Evolutionary conservation across 2,888 invertebrate genomes (phyloP).

Genomic region (Epiblema foenella): DNA sequence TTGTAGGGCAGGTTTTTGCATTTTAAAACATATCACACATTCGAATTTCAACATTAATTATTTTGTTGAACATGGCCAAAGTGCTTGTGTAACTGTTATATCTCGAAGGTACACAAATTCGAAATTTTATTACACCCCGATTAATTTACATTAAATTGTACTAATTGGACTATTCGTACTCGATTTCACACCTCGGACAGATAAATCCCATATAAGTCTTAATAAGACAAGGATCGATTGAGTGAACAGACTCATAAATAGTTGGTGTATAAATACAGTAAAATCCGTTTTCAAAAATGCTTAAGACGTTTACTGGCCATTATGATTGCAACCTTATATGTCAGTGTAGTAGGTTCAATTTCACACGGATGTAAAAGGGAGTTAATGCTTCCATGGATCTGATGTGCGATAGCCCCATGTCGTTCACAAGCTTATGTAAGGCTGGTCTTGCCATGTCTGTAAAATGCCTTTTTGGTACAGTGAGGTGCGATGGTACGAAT

Average conservation of each 20-base stretch:
- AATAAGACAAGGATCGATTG: constrained; percentile 42
- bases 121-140: neutral
- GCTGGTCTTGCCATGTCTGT: constrained; percentile 27
- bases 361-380: neutral
- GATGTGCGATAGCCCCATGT: constrained; percentile 38
- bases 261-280: neutral
- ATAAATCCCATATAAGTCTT: constrained; percentile 33
- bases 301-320: neutral
- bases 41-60: neutral
- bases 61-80: neutral
- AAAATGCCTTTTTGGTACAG: constrained; percentile 23
- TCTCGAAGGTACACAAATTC: constrained; percentile 6
- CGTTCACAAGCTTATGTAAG: constrained; percentile 28
- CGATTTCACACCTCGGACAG: constrained; percentile 35
- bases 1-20: neutral
- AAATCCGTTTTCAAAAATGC: neutral
- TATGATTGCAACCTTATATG: neutral
- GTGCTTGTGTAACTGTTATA: constrained; percentile 2
- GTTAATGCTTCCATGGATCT: neutral
- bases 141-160: constrained; percentile 27
- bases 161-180: constrained; percentile 37
- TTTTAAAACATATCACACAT: neutral
- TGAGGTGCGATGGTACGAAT: constrained; percentile 8
- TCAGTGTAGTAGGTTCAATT: neutral
- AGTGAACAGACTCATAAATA: constrained; percentile 37